Evolutionary conservation across 2,113 vertebrate genomes (phyloP).

Genomic region (Pollachius pollachius): DNA sequence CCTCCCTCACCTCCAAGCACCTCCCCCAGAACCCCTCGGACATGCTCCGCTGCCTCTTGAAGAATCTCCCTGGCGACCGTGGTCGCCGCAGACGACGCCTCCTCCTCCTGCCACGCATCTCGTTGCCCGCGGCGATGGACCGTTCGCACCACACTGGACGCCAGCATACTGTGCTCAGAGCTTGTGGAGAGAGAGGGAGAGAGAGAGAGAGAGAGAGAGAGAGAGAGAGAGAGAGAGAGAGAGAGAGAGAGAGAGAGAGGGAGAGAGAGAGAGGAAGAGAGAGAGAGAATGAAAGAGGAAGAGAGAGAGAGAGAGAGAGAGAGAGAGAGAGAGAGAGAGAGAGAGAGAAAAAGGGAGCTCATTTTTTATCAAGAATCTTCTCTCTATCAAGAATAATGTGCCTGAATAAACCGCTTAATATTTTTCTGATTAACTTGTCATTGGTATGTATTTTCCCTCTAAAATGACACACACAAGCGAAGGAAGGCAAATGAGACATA

Average conservation of each 20-base stretch:
- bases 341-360: neutral
- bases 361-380: too few relatives aligned
- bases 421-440: too few relatives aligned
- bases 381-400: too few relatives aligned
- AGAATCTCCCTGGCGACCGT: slow-evolving; percentile 88
- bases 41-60: slow-evolving; percentile 87
- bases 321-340: neutral
- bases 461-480: too few relatives aligned
- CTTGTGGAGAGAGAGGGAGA: slow-evolving; percentile 65
- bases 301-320: neutral
- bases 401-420: too few relatives aligned
- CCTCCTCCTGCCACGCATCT: slow-evolving; percentile 61
- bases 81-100: slow-evolving; percentile 73
- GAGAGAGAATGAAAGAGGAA: slow-evolving; percentile 2
- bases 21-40: slow-evolving; percentile 86
- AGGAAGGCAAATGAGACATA: too few relatives aligned
- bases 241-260: slow-evolving; percentile 24
- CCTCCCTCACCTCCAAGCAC: slow-evolving; percentile 90
- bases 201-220: slow-evolving; percentile 36
- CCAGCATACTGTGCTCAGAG: slow-evolving; percentile 77
- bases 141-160: slow-evolving; percentile 84
- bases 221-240: slow-evolving; percentile 11
- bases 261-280: slow-evolving; percentile 9
- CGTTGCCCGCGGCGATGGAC: slow-evolving; percentile 79
- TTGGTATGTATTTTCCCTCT: too few relatives aligned